Evolutionary conservation across 1,140 invertebrate genomes (phyloP).

Genomic region (Nixonia krombeini): DNA sequence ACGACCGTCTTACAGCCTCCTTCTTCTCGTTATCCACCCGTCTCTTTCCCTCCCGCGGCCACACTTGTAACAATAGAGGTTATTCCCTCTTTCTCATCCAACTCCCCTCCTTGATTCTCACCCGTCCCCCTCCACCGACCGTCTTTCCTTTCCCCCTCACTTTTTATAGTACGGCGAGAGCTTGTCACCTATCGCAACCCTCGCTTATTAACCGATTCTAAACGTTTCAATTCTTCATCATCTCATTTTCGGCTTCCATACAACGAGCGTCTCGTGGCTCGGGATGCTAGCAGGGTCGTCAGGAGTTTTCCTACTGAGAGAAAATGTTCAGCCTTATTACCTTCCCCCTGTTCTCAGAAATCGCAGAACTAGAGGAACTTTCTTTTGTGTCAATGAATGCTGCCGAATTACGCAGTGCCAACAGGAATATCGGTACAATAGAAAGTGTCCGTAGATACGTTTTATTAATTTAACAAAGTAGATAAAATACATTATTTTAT

Average conservation of each 20-base stretch:
- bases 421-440: too few species aligned
- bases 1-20: conserved; percentile 55
- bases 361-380: too few species aligned
- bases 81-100: conserved; percentile 21
- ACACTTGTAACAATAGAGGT: conserved; percentile 26
- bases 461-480: too few species aligned
- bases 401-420: too few species aligned
- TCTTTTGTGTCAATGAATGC: too few species aligned
- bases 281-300: too few species aligned
- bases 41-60: conserved; percentile 33
- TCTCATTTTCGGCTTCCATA: background rate
- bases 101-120: conserved; percentile 18
- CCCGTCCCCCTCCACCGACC: conserved; percentile 24
- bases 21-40: conserved; percentile 51
- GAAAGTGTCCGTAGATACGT: too few species aligned
- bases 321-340: too few species aligned
- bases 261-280: too few species aligned
- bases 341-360: too few species aligned
- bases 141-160: conserved; percentile 12
- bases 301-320: too few species aligned
- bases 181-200: conserved; percentile 62
- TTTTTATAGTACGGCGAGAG: conserved; percentile 54
- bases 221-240: conserved; percentile 30
- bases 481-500: too few species aligned
- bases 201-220: conserved; percentile 40